Conservation (phyloP, 2,797 vertebrate genomes). For the Sebastes taczanowskii region DNA sequence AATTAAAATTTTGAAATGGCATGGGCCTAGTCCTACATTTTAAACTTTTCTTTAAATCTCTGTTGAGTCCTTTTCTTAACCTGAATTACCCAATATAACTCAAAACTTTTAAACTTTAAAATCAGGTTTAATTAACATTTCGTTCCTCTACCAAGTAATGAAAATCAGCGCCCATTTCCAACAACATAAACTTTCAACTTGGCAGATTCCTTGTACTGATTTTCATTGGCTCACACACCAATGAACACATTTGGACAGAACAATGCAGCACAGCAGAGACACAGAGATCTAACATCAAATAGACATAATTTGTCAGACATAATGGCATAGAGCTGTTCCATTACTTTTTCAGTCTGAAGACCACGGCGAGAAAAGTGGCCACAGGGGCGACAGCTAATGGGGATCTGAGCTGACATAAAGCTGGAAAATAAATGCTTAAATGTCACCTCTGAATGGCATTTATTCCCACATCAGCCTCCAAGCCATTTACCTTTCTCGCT, state of each 20-base stretch:
- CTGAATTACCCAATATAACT: not conserved
- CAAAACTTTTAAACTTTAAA: not conserved
- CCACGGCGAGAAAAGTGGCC: not conserved
- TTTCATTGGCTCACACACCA: not conserved
- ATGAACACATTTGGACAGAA: not conserved
- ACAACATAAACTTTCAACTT: not conserved
- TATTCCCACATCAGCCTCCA: conserved; percentile 14
- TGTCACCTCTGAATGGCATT: conserved; percentile 30
- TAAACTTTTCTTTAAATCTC: not conserved
- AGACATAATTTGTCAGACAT: conserved; percentile 33
- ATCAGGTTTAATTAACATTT: not conserved
- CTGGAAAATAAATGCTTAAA: conserved; percentile 28
- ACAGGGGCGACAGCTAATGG: conserved; percentile 25
- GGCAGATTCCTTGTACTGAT: not conserved
- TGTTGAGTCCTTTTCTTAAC: not conserved
- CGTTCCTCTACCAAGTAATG: not conserved
- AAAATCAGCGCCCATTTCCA: not conserved
- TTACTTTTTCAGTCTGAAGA: conserved; percentile 11
- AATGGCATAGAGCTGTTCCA: conserved; percentile 22
- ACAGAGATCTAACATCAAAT: conserved; percentile 10
- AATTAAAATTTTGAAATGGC: no score
- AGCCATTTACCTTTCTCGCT: conserved; percentile 15
- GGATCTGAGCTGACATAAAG: conserved; percentile 6
- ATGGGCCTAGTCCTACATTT: not conserved
- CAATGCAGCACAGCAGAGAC: not conserved